Base-by-base conservation (phyloP, 2,797 vertebrate species). In the Muscicapa striata region DNA sequence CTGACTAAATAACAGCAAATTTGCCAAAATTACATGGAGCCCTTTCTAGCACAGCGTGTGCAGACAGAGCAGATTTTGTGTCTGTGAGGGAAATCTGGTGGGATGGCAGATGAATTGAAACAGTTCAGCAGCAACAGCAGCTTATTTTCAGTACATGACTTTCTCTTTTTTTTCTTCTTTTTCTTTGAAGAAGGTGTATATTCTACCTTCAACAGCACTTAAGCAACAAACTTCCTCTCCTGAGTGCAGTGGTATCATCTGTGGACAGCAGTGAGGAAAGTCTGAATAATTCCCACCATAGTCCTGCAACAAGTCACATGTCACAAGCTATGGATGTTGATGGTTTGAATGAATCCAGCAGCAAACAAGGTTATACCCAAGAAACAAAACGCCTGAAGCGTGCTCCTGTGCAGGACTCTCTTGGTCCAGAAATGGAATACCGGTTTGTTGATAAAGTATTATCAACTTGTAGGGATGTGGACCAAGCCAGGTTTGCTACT, bases 301-400 rank as follows among this genome's bases (percentile, higher is more conserved):
- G 89, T 90, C 75, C 96, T 64, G 83, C 90, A 34, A 72, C 70
- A 43, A 27, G 74, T 52, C 93, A 89, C 46, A 49, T 84, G 16
- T 87, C 85, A 49, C 98, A 98, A 55, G 98, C 97, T 58, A 99
- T 99, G 99, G 99, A 99, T 91, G 96, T 99, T 49, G 99, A 99
- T 62, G 97, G 97, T 72, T 95, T 98, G 64, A 98, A 94, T 70
- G 98, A 99, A 90, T 97, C 92, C 72, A 95, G 87, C 82, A 94
- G 84, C 97, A 98, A 98, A 96, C 98, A 98, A 82, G 95, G 98
- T 92, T 98, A 98, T 94, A 98, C 97, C 19, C 98, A 98, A 83
- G 98, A 99, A 98, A 99, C 96, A 61, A 99, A 99, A 95, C 98
- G 99, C 10, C 98, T 99, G 94, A 99, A 99, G 96, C 98, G 99